These are phyloP conservation scores for Jordanella pulchra DNA, from an alignment of 2,797 vertebrate genomes.

Conservation along the genomic window DNA sequence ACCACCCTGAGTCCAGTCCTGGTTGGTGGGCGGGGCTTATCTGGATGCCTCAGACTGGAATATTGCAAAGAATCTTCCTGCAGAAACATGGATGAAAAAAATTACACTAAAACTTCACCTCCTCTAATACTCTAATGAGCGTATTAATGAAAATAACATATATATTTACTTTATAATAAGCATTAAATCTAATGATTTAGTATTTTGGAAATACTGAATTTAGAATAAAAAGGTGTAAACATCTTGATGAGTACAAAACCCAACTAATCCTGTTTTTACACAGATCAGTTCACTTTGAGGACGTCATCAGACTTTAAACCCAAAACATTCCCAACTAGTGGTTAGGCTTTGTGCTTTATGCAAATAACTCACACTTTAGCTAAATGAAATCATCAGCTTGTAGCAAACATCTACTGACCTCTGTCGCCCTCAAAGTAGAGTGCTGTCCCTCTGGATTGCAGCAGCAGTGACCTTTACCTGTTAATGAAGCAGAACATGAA, in stretches of 20 bases:
- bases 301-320: neutral
- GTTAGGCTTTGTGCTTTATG: neutral
- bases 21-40: conserved; percentile 26
- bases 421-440: neutral
- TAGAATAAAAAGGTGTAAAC: neutral
- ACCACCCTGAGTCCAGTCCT: conserved; percentile 14
- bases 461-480: conserved; percentile 45
- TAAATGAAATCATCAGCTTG: neutral
- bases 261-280: neutral
- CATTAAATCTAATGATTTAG: neutral
- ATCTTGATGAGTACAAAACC: neutral
- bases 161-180: neutral
- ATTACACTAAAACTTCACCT: neutral
- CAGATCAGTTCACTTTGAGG: neutral
- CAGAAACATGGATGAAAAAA: neutral
- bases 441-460: neutral
- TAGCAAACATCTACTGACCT: conserved; percentile 33
- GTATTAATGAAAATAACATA: neutral
- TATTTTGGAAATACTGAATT: neutral
- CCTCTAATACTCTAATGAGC: neutral
- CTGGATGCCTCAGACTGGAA: conserved; percentile 49
- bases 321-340: neutral
- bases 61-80: conserved; percentile 59
- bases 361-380: neutral
- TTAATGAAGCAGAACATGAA: neutral